phyloP scores from a whole-genome alignment of 2,888 invertebrate species.

The Axea sp. region DNA sequence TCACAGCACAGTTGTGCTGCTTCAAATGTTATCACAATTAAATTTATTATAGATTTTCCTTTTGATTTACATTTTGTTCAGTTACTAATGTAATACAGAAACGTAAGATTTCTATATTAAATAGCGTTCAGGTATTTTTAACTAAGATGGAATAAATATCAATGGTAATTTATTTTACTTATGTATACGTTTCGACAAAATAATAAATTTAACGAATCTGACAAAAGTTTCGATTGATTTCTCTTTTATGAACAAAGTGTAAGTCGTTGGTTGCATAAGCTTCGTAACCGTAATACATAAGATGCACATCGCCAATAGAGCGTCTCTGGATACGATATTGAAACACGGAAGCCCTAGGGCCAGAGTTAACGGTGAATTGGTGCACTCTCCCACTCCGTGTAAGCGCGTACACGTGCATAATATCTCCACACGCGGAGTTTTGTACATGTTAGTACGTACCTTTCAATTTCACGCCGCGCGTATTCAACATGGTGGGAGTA shows the following conservation, averaged over 20 bases:
- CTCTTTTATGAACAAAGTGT: slow-evolving; percentile 45
- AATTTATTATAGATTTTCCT: too few species aligned
- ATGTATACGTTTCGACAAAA: too few species aligned
- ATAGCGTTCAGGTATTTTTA: too few species aligned
- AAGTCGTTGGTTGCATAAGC: slow-evolving; percentile 38
- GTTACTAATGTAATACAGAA: too few species aligned
- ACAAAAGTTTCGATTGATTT: slow-evolving; percentile 52
- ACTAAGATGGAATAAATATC: too few species aligned
- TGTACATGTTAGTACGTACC: slow-evolving; percentile 50
- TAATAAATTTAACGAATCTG: slow-evolving; percentile 33
- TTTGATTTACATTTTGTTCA: too few species aligned
- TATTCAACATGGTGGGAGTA: slow-evolving; percentile 59
- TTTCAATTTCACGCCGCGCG: slow-evolving; percentile 61
- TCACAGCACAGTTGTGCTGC: too few species aligned
- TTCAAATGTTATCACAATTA: too few species aligned
- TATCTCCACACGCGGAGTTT: slow-evolving; percentile 27
- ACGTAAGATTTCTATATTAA: too few species aligned
- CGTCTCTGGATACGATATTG: slow-evolving; percentile 63
- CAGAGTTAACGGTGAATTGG: slow-evolving; percentile 73
- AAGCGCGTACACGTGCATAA: slow-evolving; percentile 47
- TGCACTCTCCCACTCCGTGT: slow-evolving; percentile 64
- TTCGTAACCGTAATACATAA: slow-evolving; percentile 61
- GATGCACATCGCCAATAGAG: slow-evolving; percentile 65
- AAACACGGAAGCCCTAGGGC: slow-evolving; percentile 75
- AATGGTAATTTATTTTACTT: too few species aligned